These are phyloP conservation scores for Callipepla squamata DNA, from an alignment of 2,113 vertebrate species.

Conservation along the genomic window DNA sequence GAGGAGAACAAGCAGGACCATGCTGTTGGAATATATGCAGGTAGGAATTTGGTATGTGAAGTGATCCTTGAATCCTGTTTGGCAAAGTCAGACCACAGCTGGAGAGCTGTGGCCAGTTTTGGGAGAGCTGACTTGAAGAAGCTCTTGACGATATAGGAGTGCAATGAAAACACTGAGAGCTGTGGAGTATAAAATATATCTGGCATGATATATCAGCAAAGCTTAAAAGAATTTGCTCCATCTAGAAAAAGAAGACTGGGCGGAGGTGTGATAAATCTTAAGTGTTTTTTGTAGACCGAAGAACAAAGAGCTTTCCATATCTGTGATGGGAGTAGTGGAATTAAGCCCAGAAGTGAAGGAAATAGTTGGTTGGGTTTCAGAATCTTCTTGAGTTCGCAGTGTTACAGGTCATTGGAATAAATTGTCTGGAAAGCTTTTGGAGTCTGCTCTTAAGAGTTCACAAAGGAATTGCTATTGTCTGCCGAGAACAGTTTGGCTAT, in stretches of 20 bases:
- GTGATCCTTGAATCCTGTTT: neutral
- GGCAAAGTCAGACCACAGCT: neutral
- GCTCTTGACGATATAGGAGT: neutral
- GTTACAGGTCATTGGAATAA: neutral
- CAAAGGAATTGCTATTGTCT: neutral
- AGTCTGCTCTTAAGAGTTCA: neutral
- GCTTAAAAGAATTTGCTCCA: neutral
- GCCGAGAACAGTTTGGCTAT: neutral
- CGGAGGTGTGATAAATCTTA: neutral
- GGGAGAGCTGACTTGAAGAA: neutral
- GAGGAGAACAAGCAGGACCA: neutral
- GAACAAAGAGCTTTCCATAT: accelerated
- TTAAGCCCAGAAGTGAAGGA: neutral
- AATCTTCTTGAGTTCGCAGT: neutral
- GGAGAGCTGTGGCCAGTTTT: neutral
- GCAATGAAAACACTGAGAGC: neutral
- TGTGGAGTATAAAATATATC: no score
- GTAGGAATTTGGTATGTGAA: neutral
- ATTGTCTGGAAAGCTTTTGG: neutral
- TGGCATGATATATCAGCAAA: neutral
- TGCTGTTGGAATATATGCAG: neutral
- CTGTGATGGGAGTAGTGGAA: neutral
- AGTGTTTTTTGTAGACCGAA: neutral
- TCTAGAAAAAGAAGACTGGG: neutral
- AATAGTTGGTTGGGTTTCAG: neutral